Base-by-base conservation (phyloP, 2,113 vertebrate genomes). In the Vicugna pacos region DNA sequence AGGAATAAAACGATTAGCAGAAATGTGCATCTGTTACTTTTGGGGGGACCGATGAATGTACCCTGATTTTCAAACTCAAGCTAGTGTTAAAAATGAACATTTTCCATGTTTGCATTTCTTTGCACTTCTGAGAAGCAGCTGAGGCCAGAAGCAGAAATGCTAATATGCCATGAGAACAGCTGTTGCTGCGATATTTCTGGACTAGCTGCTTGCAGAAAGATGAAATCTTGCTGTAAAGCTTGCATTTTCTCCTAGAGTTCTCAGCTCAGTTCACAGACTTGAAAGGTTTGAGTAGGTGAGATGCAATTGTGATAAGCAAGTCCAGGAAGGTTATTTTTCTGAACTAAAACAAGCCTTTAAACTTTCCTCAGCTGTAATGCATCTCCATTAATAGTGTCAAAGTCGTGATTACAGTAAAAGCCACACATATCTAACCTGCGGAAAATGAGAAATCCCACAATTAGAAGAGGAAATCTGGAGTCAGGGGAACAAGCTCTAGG, bases 141-240 rank as follows among this genome's bases (percentile, higher is more conserved):
- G 95, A 96, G 67, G 65, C 89, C 96, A 96, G 88, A 96, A 95
- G 89, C 94, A 96, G 86, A 97, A 97, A 97, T 96, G 96, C 95
- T 98, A 96, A 96, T 97, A 94, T 84, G 91, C 86, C 58, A 20
- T 56, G 89, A 62, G 96, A 98, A 97, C 97, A 98, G 94, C 97
- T 98, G 97, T 89, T 97, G 96, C 81, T 93, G 92, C 12, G 22
- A 86, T 98, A 98, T 98, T 98, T 98, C 93, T 97, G 94, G 93
- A 87, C 69, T 76, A 76, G 70, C 86, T 90, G 58, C 96, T 94
- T 93, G 65, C 58, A 92, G 91, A 85, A 93, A 97, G 94, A 97
- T 95, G 93, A 96, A 97, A 96, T 96, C 93, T 92, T 73, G 62
- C 79, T 96, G 28, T 96, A 93, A 83, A 96, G 69, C 58, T 93